Percentiles rank a stretch among this genome's conserved stretches.
phyloP scores from a whole-genome alignment of 2,888 invertebrate species.

The Acronicta aceris region DNA sequence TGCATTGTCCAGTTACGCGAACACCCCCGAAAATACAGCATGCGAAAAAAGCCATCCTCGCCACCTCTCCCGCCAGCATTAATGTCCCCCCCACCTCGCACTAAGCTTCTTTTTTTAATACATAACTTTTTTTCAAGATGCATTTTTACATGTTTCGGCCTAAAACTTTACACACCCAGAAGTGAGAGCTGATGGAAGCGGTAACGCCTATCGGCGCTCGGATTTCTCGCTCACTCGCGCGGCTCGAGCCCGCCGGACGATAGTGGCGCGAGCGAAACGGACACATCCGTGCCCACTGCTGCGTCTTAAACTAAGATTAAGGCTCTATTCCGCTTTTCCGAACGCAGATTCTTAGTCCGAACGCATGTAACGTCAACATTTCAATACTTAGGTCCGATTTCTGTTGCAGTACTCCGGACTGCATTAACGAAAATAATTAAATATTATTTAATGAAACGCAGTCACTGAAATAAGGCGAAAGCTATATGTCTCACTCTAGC shows the following conservation, averaged over 20 bases:
- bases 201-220: conserved; percentile 82
- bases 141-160: conserved; percentile 90
- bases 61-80: conserved; percentile 85
- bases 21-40: conserved; percentile 88
- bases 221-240: conserved; percentile 80
- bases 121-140: conserved; percentile 90
- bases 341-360: conserved; percentile 78
- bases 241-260: conserved; percentile 74
- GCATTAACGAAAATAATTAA: conserved; percentile 49
- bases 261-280: conserved; percentile 85
- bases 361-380: conserved; percentile 71
- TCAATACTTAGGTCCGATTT: conserved; percentile 51
- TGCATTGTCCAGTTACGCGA: conserved; percentile 87
- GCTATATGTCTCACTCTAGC: conserved; percentile 87
- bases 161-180: conserved; percentile 89
- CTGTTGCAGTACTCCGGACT: conserved; percentile 38
- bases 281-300: conserved; percentile 76
- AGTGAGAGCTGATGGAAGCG: conserved; percentile 77
- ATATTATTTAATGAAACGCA: conserved; percentile 62
- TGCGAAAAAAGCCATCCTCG: conserved; percentile 86
- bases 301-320: conserved; percentile 86
- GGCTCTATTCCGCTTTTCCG: conserved; percentile 83
- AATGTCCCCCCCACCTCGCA: conserved; percentile 87
- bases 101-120: conserved; percentile 89
- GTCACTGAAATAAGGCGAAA: conserved; percentile 72